phyloP scores from a whole-genome alignment of 2,888 invertebrate genomes.

The Eupithecia tripunctaria region DNA sequence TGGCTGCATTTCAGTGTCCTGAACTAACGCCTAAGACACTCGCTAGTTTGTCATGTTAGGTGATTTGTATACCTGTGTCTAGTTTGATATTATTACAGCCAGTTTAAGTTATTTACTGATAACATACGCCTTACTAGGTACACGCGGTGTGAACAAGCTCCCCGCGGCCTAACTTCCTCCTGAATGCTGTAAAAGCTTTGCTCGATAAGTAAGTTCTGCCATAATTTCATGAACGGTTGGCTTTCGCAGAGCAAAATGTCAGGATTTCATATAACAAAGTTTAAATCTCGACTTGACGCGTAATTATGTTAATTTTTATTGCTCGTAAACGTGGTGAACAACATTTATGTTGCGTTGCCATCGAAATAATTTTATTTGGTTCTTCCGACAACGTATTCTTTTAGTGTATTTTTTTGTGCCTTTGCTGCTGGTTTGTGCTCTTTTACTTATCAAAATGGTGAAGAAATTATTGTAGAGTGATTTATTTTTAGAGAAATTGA shows the following conservation, averaged over 20 bases:
- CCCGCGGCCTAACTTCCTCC: conserved; percentile 4
- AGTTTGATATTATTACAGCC: neutral
- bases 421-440: no score
- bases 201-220: neutral
- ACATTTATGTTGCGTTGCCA: neutral
- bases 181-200: conserved; percentile 1
- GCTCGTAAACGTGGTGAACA: neutral
- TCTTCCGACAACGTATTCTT: neutral
- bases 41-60: neutral
- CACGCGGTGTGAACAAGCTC: neutral
- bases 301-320: neutral
- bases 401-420: neutral
- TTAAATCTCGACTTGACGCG: neutral
- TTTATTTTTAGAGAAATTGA: no score
- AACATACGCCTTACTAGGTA: neutral
- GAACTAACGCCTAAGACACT: no score
- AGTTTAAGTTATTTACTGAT: neutral
- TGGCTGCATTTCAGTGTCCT: no score
- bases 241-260: neutral
- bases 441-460: no score
- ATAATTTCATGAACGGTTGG: neutral
- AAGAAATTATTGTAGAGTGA: no score
- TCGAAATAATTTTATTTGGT: no score
- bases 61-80: neutral
- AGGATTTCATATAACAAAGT: neutral